Percentiles rank a stretch among this genome's conserved stretches.
phyloP scores from a whole-genome alignment of 2,113 vertebrate species.

The Alaudala cheleensis region DNA sequence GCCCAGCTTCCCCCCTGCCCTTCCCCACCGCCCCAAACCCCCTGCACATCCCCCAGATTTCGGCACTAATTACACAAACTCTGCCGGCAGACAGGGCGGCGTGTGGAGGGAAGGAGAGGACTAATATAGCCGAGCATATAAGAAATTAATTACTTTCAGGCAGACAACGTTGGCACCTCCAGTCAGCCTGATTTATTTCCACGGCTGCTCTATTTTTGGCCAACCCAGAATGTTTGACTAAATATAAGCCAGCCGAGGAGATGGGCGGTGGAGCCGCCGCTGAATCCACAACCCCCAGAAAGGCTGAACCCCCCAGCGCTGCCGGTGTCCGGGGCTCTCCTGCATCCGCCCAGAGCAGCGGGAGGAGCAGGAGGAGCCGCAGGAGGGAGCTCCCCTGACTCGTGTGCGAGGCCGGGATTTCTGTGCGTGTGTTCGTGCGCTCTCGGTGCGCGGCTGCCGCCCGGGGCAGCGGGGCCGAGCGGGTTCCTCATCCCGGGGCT shows the following conservation, averaged over 20 bases:
- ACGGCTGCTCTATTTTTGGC: slow-evolving; percentile 32
- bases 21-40: background rate
- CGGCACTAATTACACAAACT: background rate
- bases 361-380: background rate
- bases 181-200: slow-evolving; percentile 45
- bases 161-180: slow-evolving; percentile 45
- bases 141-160: slow-evolving; percentile 52
- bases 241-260: background rate
- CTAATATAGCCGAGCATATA: background rate
- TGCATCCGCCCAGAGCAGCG: rapidly evolving
- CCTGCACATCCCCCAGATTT: background rate
- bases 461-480: background rate
- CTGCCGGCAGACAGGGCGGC: background rate
- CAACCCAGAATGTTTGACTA: background rate
- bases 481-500: background rate
- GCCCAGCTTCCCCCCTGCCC: background rate
- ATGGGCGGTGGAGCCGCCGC: background rate
- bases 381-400: background rate
- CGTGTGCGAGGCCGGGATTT: rapidly evolving
- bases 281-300: background rate
- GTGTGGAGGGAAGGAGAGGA: background rate
- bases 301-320: background rate
- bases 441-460: background rate
- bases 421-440: background rate
- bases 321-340: rapidly evolving